Conservation (phyloP, 2,797 vertebrate species). For the Ctenopoma kingsleyae region DNA sequence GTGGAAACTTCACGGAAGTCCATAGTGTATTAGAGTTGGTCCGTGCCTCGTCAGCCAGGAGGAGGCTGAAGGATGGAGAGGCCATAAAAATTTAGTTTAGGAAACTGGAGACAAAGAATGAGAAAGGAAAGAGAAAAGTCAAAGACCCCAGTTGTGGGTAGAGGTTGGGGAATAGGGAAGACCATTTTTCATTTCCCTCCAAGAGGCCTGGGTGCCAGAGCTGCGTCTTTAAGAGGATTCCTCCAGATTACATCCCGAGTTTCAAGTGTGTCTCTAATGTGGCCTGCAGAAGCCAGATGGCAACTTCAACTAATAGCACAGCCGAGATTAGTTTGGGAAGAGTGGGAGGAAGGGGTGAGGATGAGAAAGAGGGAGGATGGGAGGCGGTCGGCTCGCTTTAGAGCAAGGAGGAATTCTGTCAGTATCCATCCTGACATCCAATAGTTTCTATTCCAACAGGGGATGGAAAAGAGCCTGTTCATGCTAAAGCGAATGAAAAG, state of each 20-base stretch:
- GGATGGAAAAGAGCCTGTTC: conserved; percentile 18
- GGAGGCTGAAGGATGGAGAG: conserved; percentile 28
- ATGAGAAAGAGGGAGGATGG: conserved; percentile 22
- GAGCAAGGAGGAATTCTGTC: conserved; percentile 15
- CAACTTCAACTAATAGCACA: conserved; percentile 61
- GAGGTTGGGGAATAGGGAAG: conserved; percentile 2
- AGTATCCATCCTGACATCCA: conserved; percentile 20
- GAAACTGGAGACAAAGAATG: conserved; percentile 36
- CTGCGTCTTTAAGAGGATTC: conserved; percentile 63
- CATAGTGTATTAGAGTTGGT: conserved; percentile 39
- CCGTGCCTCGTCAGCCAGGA: conserved; percentile 21
- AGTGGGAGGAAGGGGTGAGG: conserved; percentile 29
- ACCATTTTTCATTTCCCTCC: conserved; percentile 53
- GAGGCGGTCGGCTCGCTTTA: conserved; percentile 13
- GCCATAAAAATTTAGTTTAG: conserved; percentile 46
- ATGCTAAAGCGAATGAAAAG: conserved; percentile 45
- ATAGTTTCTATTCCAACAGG: conserved; percentile 24
- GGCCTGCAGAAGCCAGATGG: conserved; percentile 60
- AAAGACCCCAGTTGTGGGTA: conserved; percentile 7
- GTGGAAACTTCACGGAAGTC: conserved; percentile 56
- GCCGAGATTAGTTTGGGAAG: conserved; percentile 55
- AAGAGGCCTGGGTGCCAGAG: conserved; percentile 22
- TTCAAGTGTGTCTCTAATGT: conserved; percentile 62
- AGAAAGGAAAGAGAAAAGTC: conserved; percentile 29
- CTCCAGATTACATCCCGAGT: conserved; percentile 50